These are phyloP conservation scores for Drosophila seclusa DNA, from an alignment of 2,888 invertebrate species.

Conservation along the genomic window DNA sequence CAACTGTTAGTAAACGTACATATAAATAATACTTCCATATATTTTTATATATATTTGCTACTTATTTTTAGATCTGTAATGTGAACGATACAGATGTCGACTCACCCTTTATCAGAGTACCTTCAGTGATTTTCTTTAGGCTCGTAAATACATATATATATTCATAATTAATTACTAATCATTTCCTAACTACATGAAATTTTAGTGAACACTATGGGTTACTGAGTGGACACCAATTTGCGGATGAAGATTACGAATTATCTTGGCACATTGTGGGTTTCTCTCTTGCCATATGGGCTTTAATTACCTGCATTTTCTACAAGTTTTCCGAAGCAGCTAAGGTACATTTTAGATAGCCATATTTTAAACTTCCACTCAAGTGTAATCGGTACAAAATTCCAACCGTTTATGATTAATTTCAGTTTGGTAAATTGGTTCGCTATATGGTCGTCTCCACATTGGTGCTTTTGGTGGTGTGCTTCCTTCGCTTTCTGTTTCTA, in stretches of 20 bases:
- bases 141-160: conserved; percentile 25
- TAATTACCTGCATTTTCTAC: conserved; percentile 66
- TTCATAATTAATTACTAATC: no score
- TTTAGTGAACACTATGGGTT: conserved; percentile 29
- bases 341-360: conserved; percentile 37
- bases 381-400: neutral
- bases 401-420: neutral
- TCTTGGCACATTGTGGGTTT: conserved; percentile 73
- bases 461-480: conserved; percentile 60
- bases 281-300: conserved; percentile 62
- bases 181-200: neutral
- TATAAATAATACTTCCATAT: neutral
- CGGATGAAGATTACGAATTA: conserved; percentile 17
- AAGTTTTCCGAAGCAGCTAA: conserved; percentile 64
- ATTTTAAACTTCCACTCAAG: no score
- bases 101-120: neutral
- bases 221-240: fast-evolving
- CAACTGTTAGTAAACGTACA: conserved; percentile 38
- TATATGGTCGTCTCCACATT: conserved; percentile 59
- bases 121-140: conserved; percentile 74
- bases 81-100: neutral
- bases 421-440: conserved; percentile 78
- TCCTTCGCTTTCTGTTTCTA: conserved; percentile 73
- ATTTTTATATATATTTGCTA: neutral
- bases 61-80: conserved; percentile 52